phyloP scores from a whole-genome alignment of 2,113 vertebrate species.

The Arvicanthis niloticus region DNA sequence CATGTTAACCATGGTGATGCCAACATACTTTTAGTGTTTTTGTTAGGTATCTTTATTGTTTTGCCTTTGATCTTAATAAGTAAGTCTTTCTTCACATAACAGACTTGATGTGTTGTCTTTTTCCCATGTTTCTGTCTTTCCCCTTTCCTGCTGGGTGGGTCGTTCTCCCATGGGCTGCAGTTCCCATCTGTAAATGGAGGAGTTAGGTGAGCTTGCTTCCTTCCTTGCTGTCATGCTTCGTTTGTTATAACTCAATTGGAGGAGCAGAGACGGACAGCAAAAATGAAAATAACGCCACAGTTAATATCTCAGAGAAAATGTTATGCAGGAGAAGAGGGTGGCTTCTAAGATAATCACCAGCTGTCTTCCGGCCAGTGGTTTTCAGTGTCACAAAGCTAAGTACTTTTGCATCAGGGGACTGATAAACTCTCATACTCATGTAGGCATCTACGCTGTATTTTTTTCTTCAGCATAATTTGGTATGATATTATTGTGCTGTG shows the following conservation, averaged over 20 bases:
- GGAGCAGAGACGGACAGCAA: not conserved
- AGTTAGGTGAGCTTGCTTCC: slow-evolving; percentile 21
- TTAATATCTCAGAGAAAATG: slow-evolving; percentile 31
- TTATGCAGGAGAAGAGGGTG: not conserved
- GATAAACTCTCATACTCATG: not conserved
- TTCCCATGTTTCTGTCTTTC: not conserved
- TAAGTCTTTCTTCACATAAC: not conserved
- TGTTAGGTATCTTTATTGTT: slow-evolving; percentile 31
- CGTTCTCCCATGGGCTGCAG: not conserved
- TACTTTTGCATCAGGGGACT: not conserved
- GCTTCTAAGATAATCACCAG: not conserved
- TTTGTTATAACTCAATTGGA: not conserved
- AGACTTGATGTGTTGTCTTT: not conserved
- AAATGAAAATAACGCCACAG: not conserved
- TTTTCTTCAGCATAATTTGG: not conserved
- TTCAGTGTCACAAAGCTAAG: not conserved
- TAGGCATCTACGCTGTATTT: not conserved
- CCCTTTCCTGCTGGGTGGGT: not conserved
- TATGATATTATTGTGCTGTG: not conserved
- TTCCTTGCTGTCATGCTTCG: not conserved
- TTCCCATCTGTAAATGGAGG: not conserved
- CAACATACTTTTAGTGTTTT: not conserved
- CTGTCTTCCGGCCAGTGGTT: not conserved
- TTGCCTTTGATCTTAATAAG: not conserved
- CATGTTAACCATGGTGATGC: slow-evolving; percentile 22